A percentile compares a stretch with the other conserved stretches of the same genome.
Conservation (phyloP, 2,888 invertebrate species). For the Bembecia ichneumoniformis region DNA sequence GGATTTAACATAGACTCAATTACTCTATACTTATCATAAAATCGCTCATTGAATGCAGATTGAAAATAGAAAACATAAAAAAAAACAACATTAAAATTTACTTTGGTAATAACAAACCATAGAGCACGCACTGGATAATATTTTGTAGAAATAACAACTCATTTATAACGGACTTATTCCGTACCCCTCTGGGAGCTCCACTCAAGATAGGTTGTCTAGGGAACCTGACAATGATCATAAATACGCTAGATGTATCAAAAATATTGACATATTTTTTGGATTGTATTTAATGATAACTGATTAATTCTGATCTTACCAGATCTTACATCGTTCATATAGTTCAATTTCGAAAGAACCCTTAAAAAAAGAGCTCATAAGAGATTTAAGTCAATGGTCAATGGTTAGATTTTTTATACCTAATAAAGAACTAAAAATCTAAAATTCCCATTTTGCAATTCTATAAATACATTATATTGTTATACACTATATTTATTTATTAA, state of each 20-base stretch:
- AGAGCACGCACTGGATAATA: conserved; percentile 18
- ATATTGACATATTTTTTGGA: too few species aligned
- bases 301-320: too few species aligned
- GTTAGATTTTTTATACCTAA: background rate
- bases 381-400: too few species aligned
- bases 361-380: background rate
- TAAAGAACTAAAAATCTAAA: background rate
- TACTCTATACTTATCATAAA: background rate
- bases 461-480: too few species aligned
- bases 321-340: background rate
- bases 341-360: background rate
- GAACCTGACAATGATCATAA: conserved; percentile 9
- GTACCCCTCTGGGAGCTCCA: conserved; percentile 21
- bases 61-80: conserved; percentile 3
- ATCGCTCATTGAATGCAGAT: background rate
- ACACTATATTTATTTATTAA: too few species aligned
- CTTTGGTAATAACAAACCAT: conserved; percentile 3
- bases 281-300: too few species aligned
- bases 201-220: conserved; percentile 32
- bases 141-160: conserved; percentile 26
- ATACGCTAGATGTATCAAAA: too few species aligned
- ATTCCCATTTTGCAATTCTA: too few species aligned
- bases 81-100: background rate
- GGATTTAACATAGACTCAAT: too few species aligned
- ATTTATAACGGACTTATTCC: conserved; percentile 51